A percentile compares a stretch with the other conserved stretches of the same genome.
Evolutionary conservation across 2,113 vertebrate species (phyloP).

Genomic region (Cochlearius cochlearius): DNA sequence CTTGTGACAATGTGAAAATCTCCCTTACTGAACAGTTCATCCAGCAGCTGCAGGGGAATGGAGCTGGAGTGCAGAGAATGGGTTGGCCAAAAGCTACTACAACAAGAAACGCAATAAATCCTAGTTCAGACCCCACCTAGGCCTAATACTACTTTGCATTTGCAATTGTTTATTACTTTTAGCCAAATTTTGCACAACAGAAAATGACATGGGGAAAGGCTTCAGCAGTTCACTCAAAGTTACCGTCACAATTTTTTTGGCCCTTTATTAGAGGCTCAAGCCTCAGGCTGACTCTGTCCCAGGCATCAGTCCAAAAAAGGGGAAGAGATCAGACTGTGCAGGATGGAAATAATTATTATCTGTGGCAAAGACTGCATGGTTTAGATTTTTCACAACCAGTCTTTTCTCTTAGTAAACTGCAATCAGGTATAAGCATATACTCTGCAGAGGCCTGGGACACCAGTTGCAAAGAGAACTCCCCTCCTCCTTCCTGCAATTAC

Average conservation of each 20-base stretch:
- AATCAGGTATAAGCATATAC: not conserved
- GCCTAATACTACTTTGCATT: not conserved
- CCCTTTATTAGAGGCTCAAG: not conserved
- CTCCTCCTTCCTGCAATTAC: not conserved
- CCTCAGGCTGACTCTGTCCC: not conserved
- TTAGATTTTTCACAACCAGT: not conserved
- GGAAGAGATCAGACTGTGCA: not conserved
- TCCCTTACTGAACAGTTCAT: not conserved
- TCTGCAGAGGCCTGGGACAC: not conserved
- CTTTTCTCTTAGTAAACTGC: not conserved
- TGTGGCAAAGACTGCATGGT: not conserved
- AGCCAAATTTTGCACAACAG: not conserved
- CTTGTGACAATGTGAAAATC: not conserved
- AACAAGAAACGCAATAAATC: not conserved
- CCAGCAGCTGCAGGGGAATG: not conserved
- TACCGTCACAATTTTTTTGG: not conserved
- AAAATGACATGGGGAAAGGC: not conserved
- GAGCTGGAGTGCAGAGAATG: not conserved
- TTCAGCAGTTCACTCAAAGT: not conserved
- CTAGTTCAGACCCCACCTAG: not conserved
- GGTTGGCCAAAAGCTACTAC: not conserved
- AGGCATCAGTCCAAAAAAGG: not conserved
- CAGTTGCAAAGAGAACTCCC: not conserved
- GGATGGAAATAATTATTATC: not conserved
- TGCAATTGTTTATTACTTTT: not conserved